Base-by-base conservation (phyloP, 1,140 invertebrate species). In the Proctacanthus coquilletti region DNA sequence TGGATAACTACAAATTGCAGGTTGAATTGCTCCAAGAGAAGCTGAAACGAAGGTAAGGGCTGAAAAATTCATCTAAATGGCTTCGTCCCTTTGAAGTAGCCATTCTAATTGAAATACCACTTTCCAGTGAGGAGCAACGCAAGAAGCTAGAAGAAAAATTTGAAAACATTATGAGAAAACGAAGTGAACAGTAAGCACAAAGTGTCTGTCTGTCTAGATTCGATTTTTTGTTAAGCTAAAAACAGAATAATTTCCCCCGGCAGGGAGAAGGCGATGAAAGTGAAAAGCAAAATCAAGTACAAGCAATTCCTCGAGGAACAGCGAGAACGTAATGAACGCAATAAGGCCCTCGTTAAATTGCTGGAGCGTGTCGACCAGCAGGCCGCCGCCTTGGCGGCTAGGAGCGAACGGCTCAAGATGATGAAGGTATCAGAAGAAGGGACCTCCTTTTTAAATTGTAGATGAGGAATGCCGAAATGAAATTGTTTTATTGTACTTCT, bases 301-400 rank as follows among this genome's bases (percentile, higher is more conserved):
- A 69, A 71, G 32, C 61, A 65, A 19, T 74, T 74, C 51, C 49
- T 75, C 34, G 71, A 74, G 41, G 70, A 73, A 47, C 70, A 75
- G 43, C 53, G 55, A 32, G 50, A 56, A 13, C 61, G 71, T 36
- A 69, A 72, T 39, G 66, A 72, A 44, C 61, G 72, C 15, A 76
- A 74, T 51, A 64, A 69, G 39, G 63, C 65, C 46, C 59, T 76
- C 31, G 56, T 72, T 13, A 56, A 61, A 27, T 61, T 64, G 36
- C 51, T 76, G 38, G 69, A 73, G 44, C 62, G 61, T 23, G 65
- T 75, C 18, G 71, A 74, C 49, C 65, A 56, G 32, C 62, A 67
- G 42, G 63, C 74, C 17, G 55, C 62, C 5, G 52, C 63, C 33
- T 64, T 75, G 50, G 63, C 65, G 21, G 67, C 70, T 2, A 72